Conservation (phyloP, 37 sponge, comb jelly and placozoan species). For the Chondrilla cf. caribensis region DNA sequence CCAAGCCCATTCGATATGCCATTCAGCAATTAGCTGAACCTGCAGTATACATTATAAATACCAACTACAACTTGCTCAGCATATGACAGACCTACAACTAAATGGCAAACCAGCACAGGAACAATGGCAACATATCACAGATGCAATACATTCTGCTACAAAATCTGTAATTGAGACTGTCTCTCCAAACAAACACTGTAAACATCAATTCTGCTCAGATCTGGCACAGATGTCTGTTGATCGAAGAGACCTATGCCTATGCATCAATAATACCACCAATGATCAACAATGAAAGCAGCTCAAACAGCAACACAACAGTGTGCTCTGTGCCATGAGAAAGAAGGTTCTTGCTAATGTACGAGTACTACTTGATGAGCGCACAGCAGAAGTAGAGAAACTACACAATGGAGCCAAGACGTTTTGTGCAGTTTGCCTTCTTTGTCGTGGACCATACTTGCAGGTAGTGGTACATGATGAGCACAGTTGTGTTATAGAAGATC, state of each 20-base stretch:
- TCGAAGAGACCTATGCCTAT: background rate
- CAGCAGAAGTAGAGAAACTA: slow-evolving; percentile 10
- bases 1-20: slow-evolving; percentile 3
- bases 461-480: slow-evolving; percentile 11
- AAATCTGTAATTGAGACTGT: slow-evolving; percentile 21
- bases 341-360: slow-evolving; percentile 7
- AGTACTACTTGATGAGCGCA: background rate
- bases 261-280: slow-evolving; percentile 7
- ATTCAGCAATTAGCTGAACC: background rate
- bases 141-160: slow-evolving; percentile 22
- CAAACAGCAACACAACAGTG: slow-evolving; percentile 14
- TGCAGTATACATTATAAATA: background rate
- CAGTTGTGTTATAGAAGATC: slow-evolving; percentile 2
- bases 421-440: background rate
- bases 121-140: slow-evolving; percentile 21
- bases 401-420: slow-evolving; percentile 15
- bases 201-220: background rate
- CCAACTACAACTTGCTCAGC: background rate
- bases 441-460: slow-evolving; percentile 3
- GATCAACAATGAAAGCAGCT: slow-evolving; percentile 3
- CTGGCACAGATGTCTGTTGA: slow-evolving; percentile 8
- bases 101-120: slow-evolving; percentile 22
- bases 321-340: slow-evolving; percentile 13
- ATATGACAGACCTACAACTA: slow-evolving; percentile 18
- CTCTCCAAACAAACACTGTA: background rate